Percentiles rank a stretch among this genome's conserved stretches.
Conservation (phyloP, 2,113 vertebrate species). For the Hippopotamus amphibius region DNA sequence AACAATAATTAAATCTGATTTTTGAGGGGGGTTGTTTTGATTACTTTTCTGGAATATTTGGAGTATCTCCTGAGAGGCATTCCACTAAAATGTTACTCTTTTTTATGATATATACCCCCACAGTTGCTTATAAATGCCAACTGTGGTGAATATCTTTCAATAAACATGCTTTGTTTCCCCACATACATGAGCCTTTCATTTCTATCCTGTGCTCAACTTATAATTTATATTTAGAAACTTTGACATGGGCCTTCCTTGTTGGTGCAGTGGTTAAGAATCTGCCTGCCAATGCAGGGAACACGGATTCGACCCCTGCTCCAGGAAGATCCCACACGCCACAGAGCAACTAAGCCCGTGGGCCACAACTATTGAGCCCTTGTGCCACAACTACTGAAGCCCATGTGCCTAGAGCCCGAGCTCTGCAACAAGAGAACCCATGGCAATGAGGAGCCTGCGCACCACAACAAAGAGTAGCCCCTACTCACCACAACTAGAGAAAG, state of each 20-base stretch:
- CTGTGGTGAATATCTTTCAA: background rate
- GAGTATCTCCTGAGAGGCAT: background rate
- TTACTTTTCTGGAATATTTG: conserved; percentile 18
- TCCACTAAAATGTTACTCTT: background rate
- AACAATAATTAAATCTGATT: background rate
- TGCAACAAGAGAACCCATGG: too few relatives aligned
- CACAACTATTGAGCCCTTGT: too few relatives aligned
- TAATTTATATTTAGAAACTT: background rate
- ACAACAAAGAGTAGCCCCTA: too few relatives aligned
- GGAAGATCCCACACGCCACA: too few relatives aligned
- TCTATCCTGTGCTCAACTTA: background rate
- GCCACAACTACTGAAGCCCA: too few relatives aligned
- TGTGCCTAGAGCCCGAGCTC: too few relatives aligned
- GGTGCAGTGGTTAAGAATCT: too few relatives aligned
- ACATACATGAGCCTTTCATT: background rate
- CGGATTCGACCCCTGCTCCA: too few relatives aligned
- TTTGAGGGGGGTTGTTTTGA: background rate
- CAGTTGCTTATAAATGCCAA: background rate
- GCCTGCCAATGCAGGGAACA: too few relatives aligned
- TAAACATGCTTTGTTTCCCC: background rate
- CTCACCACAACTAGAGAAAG: too few relatives aligned
- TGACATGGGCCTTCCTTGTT: background rate
- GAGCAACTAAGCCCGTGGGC: too few relatives aligned
- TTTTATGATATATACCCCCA: background rate
- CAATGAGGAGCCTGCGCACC: too few relatives aligned